Evolutionary conservation across 2,797 vertebrate genomes (phyloP), one percentile per base, ranked within the genome.

Genomic region (Takifugu rubripes): DNA sequence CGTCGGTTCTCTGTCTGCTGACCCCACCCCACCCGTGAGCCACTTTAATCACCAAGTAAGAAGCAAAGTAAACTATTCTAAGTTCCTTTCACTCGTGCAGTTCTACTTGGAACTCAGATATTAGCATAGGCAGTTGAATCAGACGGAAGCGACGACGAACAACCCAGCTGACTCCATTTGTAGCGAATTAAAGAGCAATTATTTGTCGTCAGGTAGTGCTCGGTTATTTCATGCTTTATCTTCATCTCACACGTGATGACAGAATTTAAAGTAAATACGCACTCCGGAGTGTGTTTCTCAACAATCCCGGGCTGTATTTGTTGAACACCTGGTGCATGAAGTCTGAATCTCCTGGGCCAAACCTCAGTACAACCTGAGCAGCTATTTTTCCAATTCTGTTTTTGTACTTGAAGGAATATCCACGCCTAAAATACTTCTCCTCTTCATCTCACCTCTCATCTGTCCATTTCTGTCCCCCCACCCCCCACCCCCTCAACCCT

Each of bases 401-500:
- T 85, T 77, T 75, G 52, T 67, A 75, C 29, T 44, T 52, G 43
- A 59, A 81, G 85, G 82, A 86, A 87, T 82, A 75, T 86, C 75
- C 9, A 16, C 56, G 68, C 64, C 65, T 47, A 63, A 85, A 86
- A 81, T 75, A 79, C 63, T 25, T 58, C 64, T 57, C 52, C 52
- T 54, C 31, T 56, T 36, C 2, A 51, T 59, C 42, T 64, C 25
- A 15, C 56, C 49, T 61, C 58, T 62, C 61, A 65, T 72, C 70
- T 65, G 66, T 75, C 72, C 60, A 58, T 67, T 60, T 74, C 54
- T 61, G 52, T 65, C 57, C 60, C 52, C 40, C 40, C 33, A 52
- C 52, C 49, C 49, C 47, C 53, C 57, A 52, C 25, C 62, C 46
- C 24, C 61, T 12, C 46, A 49, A 3, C 44, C 64, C 56, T 43